Percentiles rank a stretch among this genome's conserved stretches.
These are phyloP conservation scores for Notarius quadriscutis DNA, from an alignment of 2,113 vertebrate species.

Conservation along the genomic window DNA sequence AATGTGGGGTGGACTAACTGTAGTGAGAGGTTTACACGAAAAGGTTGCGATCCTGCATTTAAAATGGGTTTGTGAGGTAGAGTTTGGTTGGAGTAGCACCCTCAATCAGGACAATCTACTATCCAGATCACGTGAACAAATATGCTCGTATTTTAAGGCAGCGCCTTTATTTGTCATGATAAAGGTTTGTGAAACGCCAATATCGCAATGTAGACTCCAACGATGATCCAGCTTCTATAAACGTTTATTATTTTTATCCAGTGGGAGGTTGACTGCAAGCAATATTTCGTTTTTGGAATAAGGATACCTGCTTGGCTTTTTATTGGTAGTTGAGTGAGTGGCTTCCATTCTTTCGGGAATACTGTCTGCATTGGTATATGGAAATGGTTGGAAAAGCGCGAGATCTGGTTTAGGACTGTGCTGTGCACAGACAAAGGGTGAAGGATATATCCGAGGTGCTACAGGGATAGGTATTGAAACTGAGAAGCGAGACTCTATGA, in stretches of 20 bases:
- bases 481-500: constrained; percentile 87
- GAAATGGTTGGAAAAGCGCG: constrained; percentile 95
- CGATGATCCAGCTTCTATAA: constrained; percentile 63
- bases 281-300: constrained; percentile 74
- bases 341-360: constrained; percentile 98
- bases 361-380: constrained; percentile 89
- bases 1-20: constrained; percentile 15
- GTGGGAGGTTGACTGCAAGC: constrained; percentile 77
- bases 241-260: constrained; percentile 65
- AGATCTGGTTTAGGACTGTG: constrained; percentile 98
- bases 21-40: constrained; percentile 6
- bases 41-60: constrained; percentile 67
- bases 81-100: constrained; percentile 79
- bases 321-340: constrained; percentile 97
- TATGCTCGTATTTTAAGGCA: constrained; percentile 94
- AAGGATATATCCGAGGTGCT: constrained; percentile 90
- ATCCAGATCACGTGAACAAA: constrained; percentile 93
- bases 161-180: constrained; percentile 93
- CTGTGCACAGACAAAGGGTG: constrained; percentile 97
- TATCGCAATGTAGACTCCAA: constrained; percentile 82
- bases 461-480: constrained; percentile 83
- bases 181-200: constrained; percentile 83
- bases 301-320: constrained; percentile 85
- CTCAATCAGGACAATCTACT: constrained; percentile 81
- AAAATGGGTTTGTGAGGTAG: constrained; percentile 78